These are phyloP conservation scores for Drosophila lacteicornis DNA, from an alignment of 1,140 invertebrate species.

Conservation along the genomic window DNA sequence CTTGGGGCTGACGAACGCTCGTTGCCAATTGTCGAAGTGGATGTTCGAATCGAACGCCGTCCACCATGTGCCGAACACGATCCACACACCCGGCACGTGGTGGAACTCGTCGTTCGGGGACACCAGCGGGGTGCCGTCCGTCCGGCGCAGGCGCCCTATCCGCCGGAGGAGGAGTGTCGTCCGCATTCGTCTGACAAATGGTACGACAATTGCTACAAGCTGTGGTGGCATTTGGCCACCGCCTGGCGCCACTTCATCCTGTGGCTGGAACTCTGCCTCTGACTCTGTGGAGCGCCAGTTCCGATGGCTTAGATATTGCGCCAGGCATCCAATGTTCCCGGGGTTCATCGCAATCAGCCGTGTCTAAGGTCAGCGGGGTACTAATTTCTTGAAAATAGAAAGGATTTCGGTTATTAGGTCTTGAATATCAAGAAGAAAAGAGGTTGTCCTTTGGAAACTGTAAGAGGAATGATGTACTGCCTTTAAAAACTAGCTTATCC, in stretches of 20 bases:
- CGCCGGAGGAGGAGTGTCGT: conserved; percentile 79
- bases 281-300: conserved; percentile 48
- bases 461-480: no score
- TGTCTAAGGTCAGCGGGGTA: conserved; percentile 4
- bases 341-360: background rate
- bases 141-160: conserved; percentile 72
- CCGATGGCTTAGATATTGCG: conserved; percentile 8
- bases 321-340: background rate
- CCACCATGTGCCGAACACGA: conserved; percentile 70
- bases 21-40: conserved; percentile 83
- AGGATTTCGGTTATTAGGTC: background rate
- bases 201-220: conserved; percentile 84
- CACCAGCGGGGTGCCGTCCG: conserved; percentile 15
- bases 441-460: no score
- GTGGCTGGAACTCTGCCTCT: background rate
- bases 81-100: conserved; percentile 73
- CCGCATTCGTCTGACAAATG: conserved; percentile 79
- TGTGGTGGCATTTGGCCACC: conserved; percentile 79
- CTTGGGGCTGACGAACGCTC: conserved; percentile 40
- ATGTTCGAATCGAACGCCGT: conserved; percentile 74
- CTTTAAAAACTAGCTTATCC: background rate
- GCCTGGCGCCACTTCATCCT: conserved; percentile 46
- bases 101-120: conserved; percentile 43
- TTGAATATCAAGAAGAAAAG: background rate
- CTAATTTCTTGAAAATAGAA: background rate